Evolutionary conservation across 2,113 vertebrate genomes (phyloP).

Genomic region (Chionomys nivalis): DNA sequence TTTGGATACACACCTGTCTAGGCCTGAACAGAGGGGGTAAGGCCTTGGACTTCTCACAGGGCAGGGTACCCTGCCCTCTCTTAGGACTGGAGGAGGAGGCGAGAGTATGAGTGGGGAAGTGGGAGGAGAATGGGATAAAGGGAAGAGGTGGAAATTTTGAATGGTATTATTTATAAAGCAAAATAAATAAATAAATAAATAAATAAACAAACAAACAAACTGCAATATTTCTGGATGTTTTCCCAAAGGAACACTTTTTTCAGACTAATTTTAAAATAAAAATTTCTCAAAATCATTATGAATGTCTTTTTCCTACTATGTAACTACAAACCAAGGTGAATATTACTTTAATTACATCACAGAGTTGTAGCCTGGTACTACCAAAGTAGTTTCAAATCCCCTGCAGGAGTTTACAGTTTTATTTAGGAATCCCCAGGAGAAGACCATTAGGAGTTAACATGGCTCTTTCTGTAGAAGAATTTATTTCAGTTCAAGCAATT

Average conservation of each 20-base stretch:
- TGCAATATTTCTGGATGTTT: not conserved
- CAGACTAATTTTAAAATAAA: not conserved
- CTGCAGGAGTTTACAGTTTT: not conserved
- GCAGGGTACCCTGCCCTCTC: too few relatives aligned
- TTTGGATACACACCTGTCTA: too few relatives aligned
- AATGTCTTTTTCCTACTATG: not conserved
- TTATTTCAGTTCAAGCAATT: not conserved
- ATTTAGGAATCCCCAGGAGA: not conserved
- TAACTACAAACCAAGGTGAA: rapidly evolving
- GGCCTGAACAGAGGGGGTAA: too few relatives aligned
- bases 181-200: too few relatives aligned
- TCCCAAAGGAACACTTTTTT: not conserved
- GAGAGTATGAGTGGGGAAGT: too few relatives aligned
- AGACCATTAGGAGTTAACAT: conserved; percentile 8
- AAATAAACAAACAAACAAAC: too few relatives aligned
- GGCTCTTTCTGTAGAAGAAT: not conserved
- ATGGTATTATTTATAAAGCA: too few relatives aligned
- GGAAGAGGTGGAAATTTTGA: too few relatives aligned
- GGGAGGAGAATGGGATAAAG: too few relatives aligned
- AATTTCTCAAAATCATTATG: not conserved
- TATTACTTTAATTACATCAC: not conserved
- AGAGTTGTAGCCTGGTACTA: not conserved
- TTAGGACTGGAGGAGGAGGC: too few relatives aligned
- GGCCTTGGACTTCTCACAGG: too few relatives aligned
- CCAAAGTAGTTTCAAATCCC: not conserved